Conservation (phyloP, 2,888 invertebrate species). For the Drosophila nr. medialis region DNA sequence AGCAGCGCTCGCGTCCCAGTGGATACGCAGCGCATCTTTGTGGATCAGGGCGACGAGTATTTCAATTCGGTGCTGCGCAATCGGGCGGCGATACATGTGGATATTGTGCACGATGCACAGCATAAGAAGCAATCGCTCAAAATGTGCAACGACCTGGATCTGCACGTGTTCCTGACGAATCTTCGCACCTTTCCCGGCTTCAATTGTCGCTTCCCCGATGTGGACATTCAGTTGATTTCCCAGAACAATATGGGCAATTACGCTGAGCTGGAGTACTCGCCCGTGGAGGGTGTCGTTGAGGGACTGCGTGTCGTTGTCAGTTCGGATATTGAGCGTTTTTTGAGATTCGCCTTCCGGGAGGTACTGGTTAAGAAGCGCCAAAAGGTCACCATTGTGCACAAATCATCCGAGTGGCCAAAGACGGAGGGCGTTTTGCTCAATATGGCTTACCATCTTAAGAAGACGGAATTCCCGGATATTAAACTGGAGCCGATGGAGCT, state of each 20-base stretch:
- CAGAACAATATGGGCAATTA: constrained; percentile 78
- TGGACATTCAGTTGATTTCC: constrained; percentile 70
- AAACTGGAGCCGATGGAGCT: constrained; percentile 64
- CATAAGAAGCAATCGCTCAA: constrained; percentile 60
- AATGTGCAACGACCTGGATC: constrained; percentile 67
- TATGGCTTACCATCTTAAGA: constrained; percentile 53
- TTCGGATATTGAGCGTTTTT: constrained; percentile 46
- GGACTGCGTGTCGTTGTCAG: constrained; percentile 67
- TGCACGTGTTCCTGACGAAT: constrained; percentile 65
- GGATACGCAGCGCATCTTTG: constrained; percentile 60
- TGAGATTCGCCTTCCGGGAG: constrained; percentile 64
- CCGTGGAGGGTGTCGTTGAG: constrained; percentile 79
- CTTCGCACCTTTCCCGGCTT: constrained; percentile 72
- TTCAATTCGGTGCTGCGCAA: constrained; percentile 74
- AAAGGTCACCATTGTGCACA: constrained; percentile 73
- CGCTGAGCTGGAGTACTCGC: constrained; percentile 78
- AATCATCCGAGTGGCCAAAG: constrained; percentile 68
- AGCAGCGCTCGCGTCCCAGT: constrained; percentile 71
- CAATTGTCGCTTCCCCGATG: constrained; percentile 55
- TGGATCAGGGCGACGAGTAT: constrained; percentile 55
- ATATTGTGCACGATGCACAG: constrained; percentile 54
- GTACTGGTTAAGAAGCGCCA: constrained; percentile 51
- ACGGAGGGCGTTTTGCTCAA: constrained; percentile 65
- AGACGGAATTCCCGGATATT: constrained; percentile 37
- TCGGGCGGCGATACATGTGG: constrained; percentile 71